These are phyloP conservation scores for Chaunax sp. DNA, from an alignment of 2,797 vertebrate species.

Conservation along the genomic window DNA sequence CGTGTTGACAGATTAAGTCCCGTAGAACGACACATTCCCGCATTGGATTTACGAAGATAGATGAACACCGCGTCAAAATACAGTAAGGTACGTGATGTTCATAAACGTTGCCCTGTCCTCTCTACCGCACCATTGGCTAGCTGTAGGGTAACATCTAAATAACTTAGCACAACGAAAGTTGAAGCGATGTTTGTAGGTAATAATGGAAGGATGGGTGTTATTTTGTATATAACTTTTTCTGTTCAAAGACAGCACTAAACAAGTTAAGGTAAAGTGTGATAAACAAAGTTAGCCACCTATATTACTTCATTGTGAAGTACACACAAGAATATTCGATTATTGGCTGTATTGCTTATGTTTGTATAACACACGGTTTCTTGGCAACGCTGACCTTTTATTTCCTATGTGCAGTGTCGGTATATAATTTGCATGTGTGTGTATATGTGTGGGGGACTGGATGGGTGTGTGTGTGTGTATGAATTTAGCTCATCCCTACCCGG, in stretches of 20 bases:
- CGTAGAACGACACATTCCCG: conserved; percentile 5
- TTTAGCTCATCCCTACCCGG: conserved; percentile 38
- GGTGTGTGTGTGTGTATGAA: conserved; percentile 17
- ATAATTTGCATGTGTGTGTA: conserved; percentile 22
- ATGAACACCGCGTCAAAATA: conserved; percentile 40
- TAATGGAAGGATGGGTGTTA: not conserved
- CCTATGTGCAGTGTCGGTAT: conserved; percentile 31
- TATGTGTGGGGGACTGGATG: no score
- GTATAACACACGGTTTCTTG: not conserved
- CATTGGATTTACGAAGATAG: conserved; percentile 27
- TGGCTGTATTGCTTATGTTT: not conserved
- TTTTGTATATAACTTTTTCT: conserved; percentile 25
- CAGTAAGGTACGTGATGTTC: conserved; percentile 76
- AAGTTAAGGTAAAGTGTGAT: not conserved
- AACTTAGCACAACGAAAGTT: no score
- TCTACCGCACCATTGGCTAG: conserved; percentile 1
- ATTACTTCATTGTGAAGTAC: not conserved
- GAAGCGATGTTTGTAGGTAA: not conserved
- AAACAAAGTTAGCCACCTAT: conserved; percentile 4
- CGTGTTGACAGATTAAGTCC: not conserved
- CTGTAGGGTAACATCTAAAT: not conserved
- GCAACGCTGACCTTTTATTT: no score
- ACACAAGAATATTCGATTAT: not conserved
- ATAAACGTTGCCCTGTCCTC: conserved; percentile 22
- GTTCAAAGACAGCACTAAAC: not conserved